A percentile compares a stretch with the other conserved stretches of the same genome.
These are phyloP conservation scores for Lagodon rhomboides DNA, from an alignment of 2,797 vertebrate species.

Conservation along the genomic window DNA sequence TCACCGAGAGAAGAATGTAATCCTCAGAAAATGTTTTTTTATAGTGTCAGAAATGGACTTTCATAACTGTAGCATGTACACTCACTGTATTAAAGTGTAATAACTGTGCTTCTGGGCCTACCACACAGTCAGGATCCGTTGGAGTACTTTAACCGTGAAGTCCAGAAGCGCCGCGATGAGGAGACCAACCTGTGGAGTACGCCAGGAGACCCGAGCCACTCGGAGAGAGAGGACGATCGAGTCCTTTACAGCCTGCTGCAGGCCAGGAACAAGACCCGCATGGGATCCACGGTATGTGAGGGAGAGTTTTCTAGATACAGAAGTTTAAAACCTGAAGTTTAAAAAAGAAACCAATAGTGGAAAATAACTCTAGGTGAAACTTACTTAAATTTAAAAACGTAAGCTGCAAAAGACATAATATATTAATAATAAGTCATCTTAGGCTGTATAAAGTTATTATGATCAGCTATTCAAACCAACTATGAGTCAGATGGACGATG, in stretches of 20 bases:
- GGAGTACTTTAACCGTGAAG: slow-evolving; percentile 88
- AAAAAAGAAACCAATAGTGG: background rate
- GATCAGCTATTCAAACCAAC: background rate
- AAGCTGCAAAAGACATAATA: background rate
- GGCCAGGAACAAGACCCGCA: slow-evolving; percentile 82
- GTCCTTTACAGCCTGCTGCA: slow-evolving; percentile 84
- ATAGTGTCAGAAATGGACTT: background rate
- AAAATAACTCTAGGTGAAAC: background rate
- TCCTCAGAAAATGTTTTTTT: background rate
- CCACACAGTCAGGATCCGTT: slow-evolving; percentile 81
- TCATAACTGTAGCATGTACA: background rate
- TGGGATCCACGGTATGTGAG: slow-evolving; percentile 84
- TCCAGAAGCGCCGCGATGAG: slow-evolving; percentile 86
- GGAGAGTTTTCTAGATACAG: background rate
- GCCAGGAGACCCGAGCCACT: slow-evolving; percentile 87
- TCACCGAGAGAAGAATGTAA: background rate
- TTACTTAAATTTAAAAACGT: no score
- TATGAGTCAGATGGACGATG: background rate
- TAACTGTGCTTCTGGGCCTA: background rate
- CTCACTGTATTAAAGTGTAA: background rate
- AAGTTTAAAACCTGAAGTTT: background rate
- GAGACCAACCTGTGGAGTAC: slow-evolving; percentile 90
- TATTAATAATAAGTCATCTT: background rate
- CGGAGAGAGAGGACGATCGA: slow-evolving; percentile 87
- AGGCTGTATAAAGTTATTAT: background rate